These are phyloP conservation scores for Corella eumyota DNA, from an alignment of 23 tunicate species.

Conservation along the genomic window DNA sequence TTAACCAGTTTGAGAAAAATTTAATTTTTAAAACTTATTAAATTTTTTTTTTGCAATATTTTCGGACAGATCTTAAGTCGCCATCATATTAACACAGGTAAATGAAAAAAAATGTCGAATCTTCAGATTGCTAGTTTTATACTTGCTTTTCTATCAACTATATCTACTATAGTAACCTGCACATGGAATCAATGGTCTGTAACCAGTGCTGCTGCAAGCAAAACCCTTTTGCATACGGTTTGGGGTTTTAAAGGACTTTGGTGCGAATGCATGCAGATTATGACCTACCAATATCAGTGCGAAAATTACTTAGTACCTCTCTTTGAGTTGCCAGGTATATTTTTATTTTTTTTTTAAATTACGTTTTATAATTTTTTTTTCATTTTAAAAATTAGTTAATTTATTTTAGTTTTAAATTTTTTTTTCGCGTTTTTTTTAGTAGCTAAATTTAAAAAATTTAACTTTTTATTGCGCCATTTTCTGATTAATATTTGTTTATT, in stretches of 20 bases:
- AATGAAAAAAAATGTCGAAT: too few relatives aligned
- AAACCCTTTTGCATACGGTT: constrained; percentile 31
- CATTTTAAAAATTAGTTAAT: too few relatives aligned
- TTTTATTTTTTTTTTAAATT: neutral
- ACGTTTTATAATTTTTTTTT: neutral
- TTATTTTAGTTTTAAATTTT: neutral
- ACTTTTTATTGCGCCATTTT: too few relatives aligned
- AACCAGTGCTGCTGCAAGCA: constrained; percentile 40
- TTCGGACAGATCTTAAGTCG: too few relatives aligned
- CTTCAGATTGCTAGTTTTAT: constrained; percentile 38
- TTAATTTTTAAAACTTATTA: too few relatives aligned
- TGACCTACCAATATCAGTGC: constrained; percentile 60
- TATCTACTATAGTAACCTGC: constrained; percentile 13
- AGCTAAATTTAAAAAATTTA: too few relatives aligned
- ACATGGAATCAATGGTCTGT: constrained; percentile 71
- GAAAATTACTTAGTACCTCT: constrained; percentile 6
- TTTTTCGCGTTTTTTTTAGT: neutral
- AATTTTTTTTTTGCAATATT: too few relatives aligned
- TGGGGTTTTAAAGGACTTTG: constrained; percentile 77
- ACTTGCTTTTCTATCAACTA: constrained; percentile 21
- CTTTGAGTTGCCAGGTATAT: neutral
- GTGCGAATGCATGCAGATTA: constrained; percentile 51
- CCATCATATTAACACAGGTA: too few relatives aligned
- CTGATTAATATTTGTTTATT: too few relatives aligned
- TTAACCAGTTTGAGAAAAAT: too few relatives aligned